phyloP scores from a whole-genome alignment of 2,888 invertebrate species.

The Dasypolia templi region DNA sequence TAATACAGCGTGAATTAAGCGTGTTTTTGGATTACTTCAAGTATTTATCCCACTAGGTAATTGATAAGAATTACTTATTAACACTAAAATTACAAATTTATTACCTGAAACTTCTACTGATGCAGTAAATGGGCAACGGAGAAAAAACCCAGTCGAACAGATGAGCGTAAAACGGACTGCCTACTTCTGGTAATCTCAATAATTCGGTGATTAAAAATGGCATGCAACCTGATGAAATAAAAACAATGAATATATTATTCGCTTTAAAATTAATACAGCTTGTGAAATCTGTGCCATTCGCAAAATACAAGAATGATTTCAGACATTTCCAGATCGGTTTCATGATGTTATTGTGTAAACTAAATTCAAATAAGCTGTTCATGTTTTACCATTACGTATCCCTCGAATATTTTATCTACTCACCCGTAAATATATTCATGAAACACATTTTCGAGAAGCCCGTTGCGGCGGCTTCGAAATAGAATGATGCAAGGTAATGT shows the following conservation, averaged over 20 bases:
- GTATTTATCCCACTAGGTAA: constrained; percentile 3
- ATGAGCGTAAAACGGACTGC: constrained; percentile 91
- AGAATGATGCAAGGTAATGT: constrained; percentile 93
- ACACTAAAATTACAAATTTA: constrained; percentile 30
- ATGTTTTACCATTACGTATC: constrained; percentile 20
- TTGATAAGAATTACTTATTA: constrained; percentile 19
- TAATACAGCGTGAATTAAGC: constrained; percentile 34
- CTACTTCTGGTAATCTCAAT: constrained; percentile 91
- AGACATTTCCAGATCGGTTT: constrained; percentile 18
- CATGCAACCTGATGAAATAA: constrained; percentile 91
- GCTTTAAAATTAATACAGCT: constrained; percentile 40
- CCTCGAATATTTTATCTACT: constrained; percentile 37
- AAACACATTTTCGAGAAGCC: constrained; percentile 94
- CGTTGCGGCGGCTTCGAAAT: constrained; percentile 93
- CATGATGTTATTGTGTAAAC: constrained; percentile 30
- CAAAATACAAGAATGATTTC: constrained; percentile 50
- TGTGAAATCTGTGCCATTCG: constrained; percentile 34
- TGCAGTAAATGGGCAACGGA: constrained; percentile 92
- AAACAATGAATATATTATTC: constrained; percentile 51
- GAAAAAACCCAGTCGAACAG: constrained; percentile 93
- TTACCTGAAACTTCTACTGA: constrained; percentile 87
- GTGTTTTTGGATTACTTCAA: constrained; percentile 20
- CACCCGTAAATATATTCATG: constrained; percentile 92
- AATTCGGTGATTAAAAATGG: constrained; percentile 93
- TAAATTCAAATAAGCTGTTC: constrained; percentile 41